Percentiles rank a stretch among this genome's conserved stretches.
phyloP scores from a whole-genome alignment of 1,140 invertebrate genomes.

The Asobara japonica region DNA sequence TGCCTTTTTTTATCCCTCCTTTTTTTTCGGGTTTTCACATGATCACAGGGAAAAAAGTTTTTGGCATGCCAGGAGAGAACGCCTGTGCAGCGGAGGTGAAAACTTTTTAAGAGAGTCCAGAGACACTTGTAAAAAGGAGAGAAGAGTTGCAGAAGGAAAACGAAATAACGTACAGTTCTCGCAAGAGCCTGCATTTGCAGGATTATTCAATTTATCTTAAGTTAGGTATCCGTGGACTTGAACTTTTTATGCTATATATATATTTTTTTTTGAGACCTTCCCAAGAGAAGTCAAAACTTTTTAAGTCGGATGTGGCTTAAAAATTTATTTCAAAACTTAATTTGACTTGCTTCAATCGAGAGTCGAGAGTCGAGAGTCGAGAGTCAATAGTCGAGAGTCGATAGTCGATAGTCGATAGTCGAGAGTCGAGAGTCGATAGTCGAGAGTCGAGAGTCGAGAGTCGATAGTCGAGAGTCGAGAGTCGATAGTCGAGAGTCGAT shows the following conservation, averaged over 20 bases:
- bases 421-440: no score
- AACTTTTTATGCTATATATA: neutral
- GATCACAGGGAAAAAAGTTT: slow-evolving; percentile 7
- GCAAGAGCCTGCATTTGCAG: neutral
- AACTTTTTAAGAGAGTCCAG: slow-evolving; percentile 40
- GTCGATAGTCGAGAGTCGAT: no score
- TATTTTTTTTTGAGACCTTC: no score
- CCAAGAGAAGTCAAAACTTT: no score
- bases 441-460: no score
- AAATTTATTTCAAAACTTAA: no score
- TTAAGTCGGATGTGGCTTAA: no score
- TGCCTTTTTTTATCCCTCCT: neutral
- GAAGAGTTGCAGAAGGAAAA: neutral
- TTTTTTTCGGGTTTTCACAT: neutral
- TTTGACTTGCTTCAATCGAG: no score
- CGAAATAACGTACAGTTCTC: neutral
- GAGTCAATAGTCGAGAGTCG: no score
- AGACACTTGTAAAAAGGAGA: neutral
- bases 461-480: no score
- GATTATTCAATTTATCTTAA: neutral
- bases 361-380: no score
- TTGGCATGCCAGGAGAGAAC: neutral
- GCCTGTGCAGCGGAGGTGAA: neutral
- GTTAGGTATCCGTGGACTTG: neutral
- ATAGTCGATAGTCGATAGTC: no score